Evolutionary conservation across 2,797 vertebrate genomes (phyloP).

Genomic region (Urophycis tenuis): DNA sequence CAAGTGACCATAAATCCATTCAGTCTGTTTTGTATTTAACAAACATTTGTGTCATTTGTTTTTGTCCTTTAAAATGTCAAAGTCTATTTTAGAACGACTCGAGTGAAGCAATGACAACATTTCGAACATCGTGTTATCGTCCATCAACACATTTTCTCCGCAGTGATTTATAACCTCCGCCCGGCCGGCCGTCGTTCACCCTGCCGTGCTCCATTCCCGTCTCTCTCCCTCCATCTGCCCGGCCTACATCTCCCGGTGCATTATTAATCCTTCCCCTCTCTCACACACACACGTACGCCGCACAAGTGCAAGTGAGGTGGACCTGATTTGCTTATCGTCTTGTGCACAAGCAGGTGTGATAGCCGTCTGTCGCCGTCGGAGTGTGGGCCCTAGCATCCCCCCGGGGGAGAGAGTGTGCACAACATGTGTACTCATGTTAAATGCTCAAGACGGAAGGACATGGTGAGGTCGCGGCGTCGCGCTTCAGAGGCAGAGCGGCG

Average conservation of each 20-base stretch:
- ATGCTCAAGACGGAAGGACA: too few species aligned
- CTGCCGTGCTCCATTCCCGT: background rate
- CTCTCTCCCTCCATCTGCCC: background rate
- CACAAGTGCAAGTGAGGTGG: slow-evolving; percentile 4
- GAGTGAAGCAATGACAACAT: background rate
- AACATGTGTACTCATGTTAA: background rate
- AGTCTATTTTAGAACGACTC: background rate
- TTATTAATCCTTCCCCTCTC: background rate
- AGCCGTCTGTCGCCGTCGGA: slow-evolving; percentile 29
- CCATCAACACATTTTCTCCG: background rate
- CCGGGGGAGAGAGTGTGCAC: too few species aligned
- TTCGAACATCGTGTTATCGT: background rate
- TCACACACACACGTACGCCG: slow-evolving; percentile 17
- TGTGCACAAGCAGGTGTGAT: slow-evolving; percentile 28
- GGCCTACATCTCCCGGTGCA: background rate
- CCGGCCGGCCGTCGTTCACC: too few species aligned
- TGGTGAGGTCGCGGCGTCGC: too few species aligned
- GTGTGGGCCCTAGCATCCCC: too few species aligned
- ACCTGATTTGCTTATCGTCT: slow-evolving; percentile 39
- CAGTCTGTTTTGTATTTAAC: background rate
- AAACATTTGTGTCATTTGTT: background rate
- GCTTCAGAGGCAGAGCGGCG: too few species aligned
- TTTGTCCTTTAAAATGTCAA: background rate
- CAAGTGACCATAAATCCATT: background rate
- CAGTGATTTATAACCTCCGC: background rate